Conservation (phyloP, 1,140 invertebrate genomes). For the Lycorma delicatula region DNA sequence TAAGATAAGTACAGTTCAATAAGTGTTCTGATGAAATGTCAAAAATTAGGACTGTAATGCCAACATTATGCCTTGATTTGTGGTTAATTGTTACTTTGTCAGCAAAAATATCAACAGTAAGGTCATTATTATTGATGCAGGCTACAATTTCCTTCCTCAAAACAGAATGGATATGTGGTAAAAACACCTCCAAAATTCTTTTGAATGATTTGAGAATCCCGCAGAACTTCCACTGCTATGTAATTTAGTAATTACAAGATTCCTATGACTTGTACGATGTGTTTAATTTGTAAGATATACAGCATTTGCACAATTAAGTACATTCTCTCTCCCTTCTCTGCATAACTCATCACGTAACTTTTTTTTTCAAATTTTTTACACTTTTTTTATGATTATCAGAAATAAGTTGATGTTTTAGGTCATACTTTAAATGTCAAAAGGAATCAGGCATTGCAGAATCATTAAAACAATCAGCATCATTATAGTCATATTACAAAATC, state of each 20-base stretch:
- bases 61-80: not conserved
- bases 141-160: not conserved
- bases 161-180: not conserved
- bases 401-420: not conserved
- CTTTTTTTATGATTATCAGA: not conserved
- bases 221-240: not conserved
- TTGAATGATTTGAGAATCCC: not conserved
- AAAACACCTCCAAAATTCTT: not conserved
- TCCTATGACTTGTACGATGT: not conserved
- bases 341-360: not conserved
- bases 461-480: not conserved
- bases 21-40: not conserved
- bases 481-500: not conserved
- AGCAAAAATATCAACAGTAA: not conserved
- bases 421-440: not conserved
- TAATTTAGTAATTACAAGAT: not conserved
- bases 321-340: not conserved
- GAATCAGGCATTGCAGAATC: not conserved
- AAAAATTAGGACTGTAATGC: not conserved
- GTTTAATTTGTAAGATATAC: not conserved
- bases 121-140: not conserved
- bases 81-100: slow-evolving; percentile 1
- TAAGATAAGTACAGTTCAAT: not conserved
- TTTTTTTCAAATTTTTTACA: not conserved
- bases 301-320: not conserved